Evolutionary conservation across 1,140 invertebrate genomes (phyloP).

Genomic region (Formica selysi): DNA sequence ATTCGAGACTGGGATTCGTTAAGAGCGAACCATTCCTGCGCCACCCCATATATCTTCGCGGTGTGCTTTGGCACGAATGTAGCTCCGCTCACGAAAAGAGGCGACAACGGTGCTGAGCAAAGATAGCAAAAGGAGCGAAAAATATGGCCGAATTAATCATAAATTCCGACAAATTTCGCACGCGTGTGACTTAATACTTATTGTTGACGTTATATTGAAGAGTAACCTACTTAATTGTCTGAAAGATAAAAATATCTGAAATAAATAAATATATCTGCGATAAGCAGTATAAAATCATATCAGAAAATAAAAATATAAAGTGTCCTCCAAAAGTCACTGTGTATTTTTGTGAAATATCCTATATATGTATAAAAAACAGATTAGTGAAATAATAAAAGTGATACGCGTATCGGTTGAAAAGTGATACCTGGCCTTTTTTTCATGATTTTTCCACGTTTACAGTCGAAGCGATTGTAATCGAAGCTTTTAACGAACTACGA

Average conservation of each 20-base stretch:
- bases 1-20: constrained; percentile 28
- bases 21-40: not conserved
- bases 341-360: not conserved
- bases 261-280: not conserved
- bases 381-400: not conserved
- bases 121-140: constrained; percentile 34
- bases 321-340: not conserved
- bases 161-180: constrained; percentile 34
- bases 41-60: not conserved
- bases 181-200: constrained; percentile 29
- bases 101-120: not conserved
- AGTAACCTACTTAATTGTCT: not conserved
- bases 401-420: not conserved
- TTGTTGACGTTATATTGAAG: not conserved
- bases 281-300: not conserved
- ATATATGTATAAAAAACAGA: not conserved
- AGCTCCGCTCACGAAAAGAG: not conserved
- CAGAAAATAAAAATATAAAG: not conserved
- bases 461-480: not conserved
- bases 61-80: constrained; percentile 32
- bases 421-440: not conserved
- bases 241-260: not conserved
- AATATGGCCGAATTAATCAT: constrained; percentile 42
- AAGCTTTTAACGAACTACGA: not conserved
- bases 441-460: not conserved